Conservation (phyloP, 1,140 invertebrate genomes). For the Euura lappo region DNA sequence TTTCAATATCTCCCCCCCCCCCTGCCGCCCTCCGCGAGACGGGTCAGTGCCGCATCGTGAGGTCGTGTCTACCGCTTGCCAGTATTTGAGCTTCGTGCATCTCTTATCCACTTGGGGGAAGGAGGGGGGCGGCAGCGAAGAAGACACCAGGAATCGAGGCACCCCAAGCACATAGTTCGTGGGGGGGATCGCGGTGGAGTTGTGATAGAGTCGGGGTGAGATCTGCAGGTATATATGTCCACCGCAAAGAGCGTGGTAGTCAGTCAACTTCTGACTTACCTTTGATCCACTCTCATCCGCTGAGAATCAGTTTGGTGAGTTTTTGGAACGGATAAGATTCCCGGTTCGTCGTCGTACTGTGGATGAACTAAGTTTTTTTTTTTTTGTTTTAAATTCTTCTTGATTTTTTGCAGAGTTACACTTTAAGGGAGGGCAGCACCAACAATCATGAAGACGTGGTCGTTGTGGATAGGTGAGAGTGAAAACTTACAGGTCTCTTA, state of each 20-base stretch:
- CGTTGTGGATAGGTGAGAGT: constrained; percentile 52
- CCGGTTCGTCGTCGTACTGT: neutral
- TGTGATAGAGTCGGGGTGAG: constrained; percentile 34
- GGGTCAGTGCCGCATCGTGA: constrained; percentile 52
- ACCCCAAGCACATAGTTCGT: neutral
- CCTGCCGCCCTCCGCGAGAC: constrained; percentile 31
- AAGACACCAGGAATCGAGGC: constrained; percentile 1
- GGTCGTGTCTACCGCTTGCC: no score
- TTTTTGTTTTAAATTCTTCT: constrained; percentile 9
- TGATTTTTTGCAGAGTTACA: constrained; percentile 19
- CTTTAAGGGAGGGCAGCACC: constrained; percentile 36
- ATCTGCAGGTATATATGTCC: constrained; percentile 53
- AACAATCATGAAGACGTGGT: constrained; percentile 51
- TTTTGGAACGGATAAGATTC: neutral
- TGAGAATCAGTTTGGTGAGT: constrained; percentile 38
- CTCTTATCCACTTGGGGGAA: neutral
- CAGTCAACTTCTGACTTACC: constrained; percentile 54
- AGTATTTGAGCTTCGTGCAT: neutral
- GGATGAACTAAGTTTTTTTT: no score
- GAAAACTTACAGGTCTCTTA: neutral
- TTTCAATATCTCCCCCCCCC: constrained; percentile 13
- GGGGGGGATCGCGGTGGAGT: no score
- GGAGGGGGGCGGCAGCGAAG: neutral
- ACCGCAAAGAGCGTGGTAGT: constrained; percentile 48
- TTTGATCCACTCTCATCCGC: constrained; percentile 40